Base-by-base conservation (phyloP, 2,797 vertebrate genomes). In the Hemitrygon akajei region DNA sequence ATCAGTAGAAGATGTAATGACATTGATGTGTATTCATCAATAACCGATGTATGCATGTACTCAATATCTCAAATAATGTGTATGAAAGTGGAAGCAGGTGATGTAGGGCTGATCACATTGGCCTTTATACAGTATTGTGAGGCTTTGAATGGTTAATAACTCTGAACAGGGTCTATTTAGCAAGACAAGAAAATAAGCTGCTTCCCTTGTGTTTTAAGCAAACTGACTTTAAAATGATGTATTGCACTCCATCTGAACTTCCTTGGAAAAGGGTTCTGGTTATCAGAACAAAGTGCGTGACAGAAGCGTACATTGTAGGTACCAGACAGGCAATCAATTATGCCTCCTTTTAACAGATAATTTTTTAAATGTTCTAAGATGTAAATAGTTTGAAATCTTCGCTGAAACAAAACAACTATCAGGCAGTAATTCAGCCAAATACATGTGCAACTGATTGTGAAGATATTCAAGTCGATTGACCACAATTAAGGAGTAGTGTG, bases 381-480 rank as follows among this genome's bases (percentile, higher is more conserved):
- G 86, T 69, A 89, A 89, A 69, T 89, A 89, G 60, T 89, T 89
- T 89, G 86, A 89, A 89, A 89, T 89, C 86, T 89, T 89, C 34
- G 69, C 34, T 69, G 86, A 69, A 89, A 89, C 86, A 89, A 89
- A 89, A 69, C 66, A 69, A 89, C 60, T 37, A 60, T 89, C 86
- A 34, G 86, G 56, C 34, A 66, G 22, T 89, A 89, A 63, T 89
- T 34, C 63, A 89, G 86, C 63, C 37, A 63, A 69, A 18, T 89
- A 89, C 86, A 89, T 89, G 60, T 89, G 86, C 66, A 89, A 89
- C 86, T 89, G 86, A 89, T 89, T 89, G 86, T 18, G 86, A 89
- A 89, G 86, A 69, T 37, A 89, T 69, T n/a, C 34, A 69, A 89
- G 63, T 89, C 7, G n/a, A 89, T 89, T 89, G 63, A 20, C 86